These are phyloP conservation scores for Erannis defoliaria DNA, from an alignment of 2,888 invertebrate species.

Conservation along the genomic window DNA sequence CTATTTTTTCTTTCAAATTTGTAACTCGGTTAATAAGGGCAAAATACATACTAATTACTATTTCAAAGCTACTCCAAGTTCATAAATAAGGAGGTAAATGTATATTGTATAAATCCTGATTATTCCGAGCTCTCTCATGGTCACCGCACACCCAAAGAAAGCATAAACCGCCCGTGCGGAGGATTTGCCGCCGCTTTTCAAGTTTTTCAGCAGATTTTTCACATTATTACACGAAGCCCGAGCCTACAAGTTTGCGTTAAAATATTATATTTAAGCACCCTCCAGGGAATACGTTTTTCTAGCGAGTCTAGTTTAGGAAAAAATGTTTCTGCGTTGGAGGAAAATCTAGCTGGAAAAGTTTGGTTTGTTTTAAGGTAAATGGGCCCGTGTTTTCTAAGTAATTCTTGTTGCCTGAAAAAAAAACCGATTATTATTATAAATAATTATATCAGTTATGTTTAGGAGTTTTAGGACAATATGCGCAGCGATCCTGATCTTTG, in stretches of 20 bases:
- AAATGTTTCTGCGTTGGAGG: constrained; percentile 3
- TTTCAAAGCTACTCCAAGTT: too few species aligned
- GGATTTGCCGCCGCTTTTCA: constrained; percentile 42
- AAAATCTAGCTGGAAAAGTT: constrained; percentile 2
- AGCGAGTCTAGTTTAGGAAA: constrained; percentile 27
- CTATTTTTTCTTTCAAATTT: too few species aligned
- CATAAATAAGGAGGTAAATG: too few species aligned
- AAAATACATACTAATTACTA: too few species aligned
- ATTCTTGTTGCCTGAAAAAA: too few species aligned
- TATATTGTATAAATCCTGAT: neutral
- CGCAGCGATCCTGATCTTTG: too few species aligned
- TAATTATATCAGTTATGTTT: too few species aligned
- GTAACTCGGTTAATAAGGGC: too few species aligned
- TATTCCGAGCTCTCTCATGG: constrained; percentile 6
- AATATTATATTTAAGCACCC: constrained; percentile 26
- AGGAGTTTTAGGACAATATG: too few species aligned
- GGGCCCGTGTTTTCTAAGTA: too few species aligned
- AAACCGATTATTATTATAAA: too few species aligned
- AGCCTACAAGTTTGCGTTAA: constrained; percentile 18
- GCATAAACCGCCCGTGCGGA: constrained; percentile 36
- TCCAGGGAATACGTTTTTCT: constrained; percentile 21
- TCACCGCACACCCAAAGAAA: constrained; percentile 30
- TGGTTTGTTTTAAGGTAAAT: neutral
- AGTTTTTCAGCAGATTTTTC: constrained; percentile 41
- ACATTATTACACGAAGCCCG: constrained; percentile 40